These are phyloP conservation scores for Poecile atricapillus DNA, from an alignment of 2,113 vertebrate species.

Conservation along the genomic window DNA sequence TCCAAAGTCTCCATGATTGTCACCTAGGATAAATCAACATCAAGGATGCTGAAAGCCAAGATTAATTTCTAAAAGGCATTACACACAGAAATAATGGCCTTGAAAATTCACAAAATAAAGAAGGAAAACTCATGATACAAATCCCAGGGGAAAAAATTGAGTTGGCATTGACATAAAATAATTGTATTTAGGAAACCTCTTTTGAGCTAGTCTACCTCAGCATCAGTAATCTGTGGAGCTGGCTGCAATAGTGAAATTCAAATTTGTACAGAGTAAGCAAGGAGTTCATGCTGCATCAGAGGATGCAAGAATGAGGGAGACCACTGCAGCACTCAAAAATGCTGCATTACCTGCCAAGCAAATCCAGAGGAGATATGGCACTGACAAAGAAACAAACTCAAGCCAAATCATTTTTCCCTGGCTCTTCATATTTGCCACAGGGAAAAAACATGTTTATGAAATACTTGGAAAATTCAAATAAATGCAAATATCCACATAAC, in stretches of 20 bases:
- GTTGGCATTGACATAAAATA: background rate
- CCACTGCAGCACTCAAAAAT: background rate
- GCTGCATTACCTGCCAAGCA: background rate
- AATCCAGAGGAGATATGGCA: background rate
- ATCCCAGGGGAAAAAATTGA: fast-evolving
- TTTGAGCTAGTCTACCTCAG: background rate
- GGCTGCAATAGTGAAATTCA: background rate
- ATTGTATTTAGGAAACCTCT: background rate
- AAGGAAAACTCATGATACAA: background rate
- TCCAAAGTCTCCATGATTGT: background rate
- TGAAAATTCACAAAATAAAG: background rate
- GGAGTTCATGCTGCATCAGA: background rate
- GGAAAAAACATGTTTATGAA: background rate
- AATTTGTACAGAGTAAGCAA: background rate
- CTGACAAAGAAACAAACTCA: background rate
- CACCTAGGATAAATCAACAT: background rate
- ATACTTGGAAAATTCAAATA: background rate
- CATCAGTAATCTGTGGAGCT: background rate
- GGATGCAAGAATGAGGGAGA: background rate
- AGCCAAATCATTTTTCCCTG: background rate
- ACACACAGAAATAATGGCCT: background rate
- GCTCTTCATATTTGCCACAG: background rate
- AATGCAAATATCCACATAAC: background rate
- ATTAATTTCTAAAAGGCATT: background rate
- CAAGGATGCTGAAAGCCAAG: background rate